Base-by-base conservation (phyloP, 1,140 invertebrate species). In the Pentalonia nigronervosa region DNA sequence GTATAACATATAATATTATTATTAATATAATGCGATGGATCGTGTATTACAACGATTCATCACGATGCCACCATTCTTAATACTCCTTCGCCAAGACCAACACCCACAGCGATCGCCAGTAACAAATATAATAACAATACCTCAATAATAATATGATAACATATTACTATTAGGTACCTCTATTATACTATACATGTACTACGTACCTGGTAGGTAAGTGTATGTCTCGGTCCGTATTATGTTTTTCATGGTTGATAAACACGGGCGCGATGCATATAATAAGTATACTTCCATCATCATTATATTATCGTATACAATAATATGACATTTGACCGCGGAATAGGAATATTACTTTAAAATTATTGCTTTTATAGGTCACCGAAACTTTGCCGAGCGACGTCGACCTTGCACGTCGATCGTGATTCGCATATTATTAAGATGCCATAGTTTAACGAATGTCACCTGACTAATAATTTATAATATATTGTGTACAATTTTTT, bases 201-300 rank as follows among this genome's bases (percentile, higher is more conserved):
- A 48, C 47, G 47, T 48, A 48, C 47, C 47, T 6, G 14, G 47
- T 14, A 6, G 2, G 14, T 50, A 50, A 7, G 7, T 53, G 14
- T 30, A 56, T 89, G 48, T 89, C 34, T 89, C 50, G 34, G 50
- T 56, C 34, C 14, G 48, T 4, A 76, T 76, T 20, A 89, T 41
- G 48, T 36, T 53, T 89, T 89, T 89, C 87, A 89, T 48, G 87
- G 87, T 89, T 48, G 48, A 53, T 89, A 89, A 34, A 36, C 86
- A 88, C 83, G 41, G 25, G 25, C 30, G 30, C 60, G 60, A 67
- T 67, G 60, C 30, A 11, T 67, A n/a, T 67, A n/a, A 67, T 67
- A 41, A 41, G 23, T 56, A 67, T n/a, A 14, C 60, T 76, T n/a
- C n/a, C 60, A 76, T 76, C 60, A 6, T n/a, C 50, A 67, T 60